phyloP scores from a whole-genome alignment of 2,888 invertebrate genomes.

The Xylocampa areola region DNA sequence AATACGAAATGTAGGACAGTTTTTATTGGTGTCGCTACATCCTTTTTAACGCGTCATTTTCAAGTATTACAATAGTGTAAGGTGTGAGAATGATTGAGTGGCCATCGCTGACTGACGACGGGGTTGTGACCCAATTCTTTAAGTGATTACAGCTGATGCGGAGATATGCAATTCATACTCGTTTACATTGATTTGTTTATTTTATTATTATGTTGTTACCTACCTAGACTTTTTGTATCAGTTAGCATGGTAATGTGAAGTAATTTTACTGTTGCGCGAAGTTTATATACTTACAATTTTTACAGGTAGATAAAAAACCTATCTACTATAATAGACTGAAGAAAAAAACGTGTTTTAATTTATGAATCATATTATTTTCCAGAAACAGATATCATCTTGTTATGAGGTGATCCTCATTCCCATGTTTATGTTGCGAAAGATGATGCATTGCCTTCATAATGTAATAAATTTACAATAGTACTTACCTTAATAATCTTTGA shows the following conservation, averaged over 20 bases:
- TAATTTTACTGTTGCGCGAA: too few relatives aligned
- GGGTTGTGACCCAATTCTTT: conserved; percentile 40
- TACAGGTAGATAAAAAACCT: too few relatives aligned
- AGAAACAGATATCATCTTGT: too few relatives aligned
- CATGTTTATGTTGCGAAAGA: conserved; percentile 23
- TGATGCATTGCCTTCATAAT: conserved; percentile 7
- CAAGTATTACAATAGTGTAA: conserved; percentile 14
- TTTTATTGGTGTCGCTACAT: not conserved
- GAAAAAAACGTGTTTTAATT: too few relatives aligned
- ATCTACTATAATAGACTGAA: too few relatives aligned
- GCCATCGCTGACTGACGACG: conserved; percentile 6
- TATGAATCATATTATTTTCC: too few relatives aligned
- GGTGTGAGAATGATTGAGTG: conserved; percentile 23
- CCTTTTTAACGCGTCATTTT: conserved; percentile 12
- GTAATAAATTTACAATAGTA: conserved; percentile 11
- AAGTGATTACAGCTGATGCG: conserved; percentile 47
- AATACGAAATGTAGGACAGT: not conserved
- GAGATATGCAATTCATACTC: conserved; percentile 33
- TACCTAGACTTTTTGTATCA: not conserved
- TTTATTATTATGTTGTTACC: conserved; percentile 4
- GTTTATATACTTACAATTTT: too few relatives aligned
- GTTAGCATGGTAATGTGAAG: not conserved
- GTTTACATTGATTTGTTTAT: not conserved
- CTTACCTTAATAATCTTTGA: conserved; percentile 35
- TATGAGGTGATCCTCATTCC: too few relatives aligned